Conservation (phyloP, 2,888 invertebrate genomes). For the Drosophila stalkeri region DNA sequence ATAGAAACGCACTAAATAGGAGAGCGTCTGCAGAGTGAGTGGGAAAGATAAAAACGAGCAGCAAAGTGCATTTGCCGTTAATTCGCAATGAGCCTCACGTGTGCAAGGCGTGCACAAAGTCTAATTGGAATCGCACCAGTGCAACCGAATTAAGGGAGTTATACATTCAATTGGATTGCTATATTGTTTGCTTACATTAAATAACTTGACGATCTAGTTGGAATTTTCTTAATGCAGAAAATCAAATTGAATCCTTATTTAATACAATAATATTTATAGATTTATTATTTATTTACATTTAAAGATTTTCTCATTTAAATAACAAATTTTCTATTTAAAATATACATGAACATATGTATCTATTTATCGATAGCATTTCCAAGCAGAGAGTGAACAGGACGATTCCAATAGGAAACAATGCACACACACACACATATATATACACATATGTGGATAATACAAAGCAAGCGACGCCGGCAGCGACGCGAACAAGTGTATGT, state of each 20-base stretch:
- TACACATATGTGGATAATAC: neutral
- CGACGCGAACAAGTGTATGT: conserved; percentile 21
- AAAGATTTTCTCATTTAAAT: neutral
- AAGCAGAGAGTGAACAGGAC: neutral
- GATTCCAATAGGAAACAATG: conserved; percentile 26
- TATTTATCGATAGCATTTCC: conserved; percentile 1
- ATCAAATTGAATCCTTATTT: too few species aligned
- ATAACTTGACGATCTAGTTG: neutral
- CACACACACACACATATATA: conserved; percentile 2
- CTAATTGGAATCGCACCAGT: neutral
- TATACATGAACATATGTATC: neutral
- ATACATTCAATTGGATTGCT: neutral
- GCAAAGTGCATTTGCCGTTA: conserved; percentile 33
- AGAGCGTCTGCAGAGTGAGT: conserved; percentile 11
- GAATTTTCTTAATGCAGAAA: neutral
- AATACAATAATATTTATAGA: neutral
- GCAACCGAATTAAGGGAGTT: neutral
- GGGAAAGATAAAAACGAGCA: conserved; percentile 22
- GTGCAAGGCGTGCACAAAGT: conserved; percentile 26
- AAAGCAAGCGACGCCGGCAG: conserved; percentile 14
- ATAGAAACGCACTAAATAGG: conserved; percentile 21
- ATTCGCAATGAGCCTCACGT: conserved; percentile 28
- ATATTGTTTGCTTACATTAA: neutral
- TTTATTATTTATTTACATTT: too few species aligned
- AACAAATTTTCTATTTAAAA: neutral